Evolutionary conservation across 2,797 vertebrate species (phyloP).

Genomic region (Sebastes wilsoni): DNA sequence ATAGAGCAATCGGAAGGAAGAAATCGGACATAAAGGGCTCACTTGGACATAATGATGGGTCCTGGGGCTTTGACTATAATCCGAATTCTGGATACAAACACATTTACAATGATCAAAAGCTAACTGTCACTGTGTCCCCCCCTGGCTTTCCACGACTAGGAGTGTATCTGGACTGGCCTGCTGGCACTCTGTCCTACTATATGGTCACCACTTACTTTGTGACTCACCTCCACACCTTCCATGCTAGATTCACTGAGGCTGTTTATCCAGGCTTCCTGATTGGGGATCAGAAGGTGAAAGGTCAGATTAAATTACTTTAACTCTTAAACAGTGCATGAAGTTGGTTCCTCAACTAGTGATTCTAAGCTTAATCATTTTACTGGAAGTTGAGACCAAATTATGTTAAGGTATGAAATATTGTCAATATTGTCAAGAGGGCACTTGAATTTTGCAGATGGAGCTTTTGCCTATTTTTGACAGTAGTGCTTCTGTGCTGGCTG

Average conservation of each 20-base stretch:
- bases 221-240: neutral
- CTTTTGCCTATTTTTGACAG: too few species aligned
- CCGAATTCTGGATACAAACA: neutral
- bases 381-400: neutral
- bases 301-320: neutral
- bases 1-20: neutral
- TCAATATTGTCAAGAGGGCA: too few species aligned
- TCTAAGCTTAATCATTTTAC: neutral
- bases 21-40: neutral
- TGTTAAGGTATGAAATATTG: neutral
- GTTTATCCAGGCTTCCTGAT: neutral
- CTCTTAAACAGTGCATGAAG: neutral
- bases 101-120: neutral
- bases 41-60: neutral
- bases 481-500: too few species aligned
- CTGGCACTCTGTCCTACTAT: neutral
- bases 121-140: neutral
- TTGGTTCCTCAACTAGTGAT: neutral
- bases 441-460: too few species aligned
- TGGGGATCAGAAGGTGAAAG: neutral
- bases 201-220: neutral
- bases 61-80: neutral
- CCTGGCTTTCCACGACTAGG: neutral
- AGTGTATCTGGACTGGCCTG: neutral
- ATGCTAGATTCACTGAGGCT: neutral